Percentiles rank a stretch among this genome's conserved stretches.
phyloP scores from a whole-genome alignment of 2,797 vertebrate species.

The Hemitrygon akajei region DNA sequence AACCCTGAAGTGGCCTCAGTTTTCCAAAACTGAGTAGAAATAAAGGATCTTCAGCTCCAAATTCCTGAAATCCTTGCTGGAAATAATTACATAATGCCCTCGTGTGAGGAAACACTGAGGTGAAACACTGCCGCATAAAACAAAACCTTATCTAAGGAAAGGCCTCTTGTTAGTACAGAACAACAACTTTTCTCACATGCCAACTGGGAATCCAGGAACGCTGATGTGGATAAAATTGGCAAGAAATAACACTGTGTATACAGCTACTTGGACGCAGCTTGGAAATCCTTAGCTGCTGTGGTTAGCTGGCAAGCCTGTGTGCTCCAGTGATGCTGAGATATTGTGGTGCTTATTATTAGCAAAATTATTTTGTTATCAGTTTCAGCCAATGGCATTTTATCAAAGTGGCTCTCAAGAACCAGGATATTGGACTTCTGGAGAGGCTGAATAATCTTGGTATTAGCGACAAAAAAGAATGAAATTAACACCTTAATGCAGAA shows the following conservation, averaged over 20 bases:
- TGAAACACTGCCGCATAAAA: neutral
- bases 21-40: neutral
- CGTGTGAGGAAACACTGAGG: neutral
- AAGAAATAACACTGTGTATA: conserved; percentile 5
- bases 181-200: neutral
- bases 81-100: neutral
- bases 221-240: neutral
- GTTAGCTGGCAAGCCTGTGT: neutral
- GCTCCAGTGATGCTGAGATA: neutral
- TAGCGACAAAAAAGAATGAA: neutral
- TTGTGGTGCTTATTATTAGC: neutral
- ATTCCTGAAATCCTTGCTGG: neutral
- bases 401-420: neutral
- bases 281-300: neutral
- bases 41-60: too few relatives aligned
- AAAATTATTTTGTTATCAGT: neutral
- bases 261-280: too few relatives aligned
- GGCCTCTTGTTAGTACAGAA: neutral
- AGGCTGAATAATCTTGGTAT: neutral
- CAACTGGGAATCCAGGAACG: neutral
- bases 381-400: neutral
- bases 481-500: neutral
- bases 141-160: neutral
- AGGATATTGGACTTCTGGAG: too few relatives aligned
- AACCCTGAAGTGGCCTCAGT: neutral